phyloP scores from a whole-genome alignment of 2,888 invertebrate genomes.

The Sturmia bella region DNA sequence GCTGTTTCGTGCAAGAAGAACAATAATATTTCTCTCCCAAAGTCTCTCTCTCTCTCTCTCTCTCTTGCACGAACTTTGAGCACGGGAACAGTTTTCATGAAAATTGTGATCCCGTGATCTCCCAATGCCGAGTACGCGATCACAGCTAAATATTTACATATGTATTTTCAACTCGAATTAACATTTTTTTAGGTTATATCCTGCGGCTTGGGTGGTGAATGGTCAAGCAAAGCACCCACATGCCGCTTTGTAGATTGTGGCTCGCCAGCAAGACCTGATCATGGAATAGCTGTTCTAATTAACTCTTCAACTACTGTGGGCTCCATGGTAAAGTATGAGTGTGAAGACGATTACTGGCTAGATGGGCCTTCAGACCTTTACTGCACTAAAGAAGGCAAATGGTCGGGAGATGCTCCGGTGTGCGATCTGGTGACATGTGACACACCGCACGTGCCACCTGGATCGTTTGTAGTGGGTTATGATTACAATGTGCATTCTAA shows the following conservation, averaged over 20 bases:
- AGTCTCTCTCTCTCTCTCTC: too few species aligned
- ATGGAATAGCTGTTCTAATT: conserved; percentile 87
- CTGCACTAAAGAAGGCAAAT: conserved; percentile 92
- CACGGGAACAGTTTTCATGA: too few species aligned
- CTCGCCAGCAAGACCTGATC: conserved; percentile 89
- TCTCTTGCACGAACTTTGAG: too few species aligned
- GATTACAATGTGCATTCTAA: conserved; percentile 94
- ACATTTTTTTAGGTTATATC: conserved; percentile 88
- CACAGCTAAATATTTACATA: too few species aligned
- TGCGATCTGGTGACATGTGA: conserved; percentile 94
- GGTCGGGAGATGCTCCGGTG: conserved; percentile 92
- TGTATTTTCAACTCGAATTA: too few species aligned
- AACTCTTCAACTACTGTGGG: conserved; percentile 92
- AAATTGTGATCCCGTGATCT: too few species aligned
- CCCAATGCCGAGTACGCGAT: too few species aligned
- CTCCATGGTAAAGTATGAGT: conserved; percentile 90
- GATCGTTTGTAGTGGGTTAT: conserved; percentile 93
- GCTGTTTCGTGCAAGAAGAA: too few species aligned
- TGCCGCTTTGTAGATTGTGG: conserved; percentile 95
- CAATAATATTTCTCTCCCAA: too few species aligned
- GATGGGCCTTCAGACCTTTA: conserved; percentile 86
- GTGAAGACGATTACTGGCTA: conserved; percentile 92
- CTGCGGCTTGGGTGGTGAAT: conserved; percentile 92
- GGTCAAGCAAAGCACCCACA: conserved; percentile 90
- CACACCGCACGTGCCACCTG: conserved; percentile 92